These are phyloP conservation scores for Nothobranchius kuhntae DNA, from an alignment of 2,113 vertebrate genomes.

Conservation along the genomic window DNA sequence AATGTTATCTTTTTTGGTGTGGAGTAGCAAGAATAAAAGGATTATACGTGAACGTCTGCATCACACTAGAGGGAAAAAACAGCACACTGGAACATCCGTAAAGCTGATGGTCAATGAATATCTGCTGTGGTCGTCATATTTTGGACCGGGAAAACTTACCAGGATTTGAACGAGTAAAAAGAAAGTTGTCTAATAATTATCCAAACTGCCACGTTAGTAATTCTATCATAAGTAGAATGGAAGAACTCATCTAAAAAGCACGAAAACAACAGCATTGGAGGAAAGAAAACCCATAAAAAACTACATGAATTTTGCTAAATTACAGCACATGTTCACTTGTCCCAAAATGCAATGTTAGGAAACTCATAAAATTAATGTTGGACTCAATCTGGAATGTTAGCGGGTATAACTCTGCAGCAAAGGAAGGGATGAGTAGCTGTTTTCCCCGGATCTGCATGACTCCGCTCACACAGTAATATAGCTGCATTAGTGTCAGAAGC, in stretches of 20 bases:
- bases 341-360: slow-evolving; percentile 10
- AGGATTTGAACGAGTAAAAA: not conserved
- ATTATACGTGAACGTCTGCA: too few relatives aligned
- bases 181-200: not conserved
- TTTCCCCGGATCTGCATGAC: slow-evolving; percentile 50
- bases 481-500: slow-evolving; percentile 66
- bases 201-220: not conserved
- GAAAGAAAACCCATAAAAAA: not conserved
- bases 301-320: not conserved
- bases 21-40: too few relatives aligned
- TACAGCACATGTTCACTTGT: not conserved
- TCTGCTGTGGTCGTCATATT: too few relatives aligned
- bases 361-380: slow-evolving; percentile 23
- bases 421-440: not conserved
- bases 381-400: slow-evolving; percentile 13
- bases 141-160: too few relatives aligned
- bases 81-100: too few relatives aligned
- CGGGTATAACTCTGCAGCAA: slow-evolving; percentile 27
- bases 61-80: too few relatives aligned
- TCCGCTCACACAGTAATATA: slow-evolving; percentile 50
- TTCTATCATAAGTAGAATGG: slow-evolving; percentile 32
- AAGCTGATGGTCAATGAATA: too few relatives aligned
- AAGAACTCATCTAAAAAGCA: not conserved
- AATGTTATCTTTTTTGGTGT: too few relatives aligned
- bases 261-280: not conserved